phyloP scores from a whole-genome alignment of 2,888 invertebrate species.

The Kryphioiulus occultus region DNA sequence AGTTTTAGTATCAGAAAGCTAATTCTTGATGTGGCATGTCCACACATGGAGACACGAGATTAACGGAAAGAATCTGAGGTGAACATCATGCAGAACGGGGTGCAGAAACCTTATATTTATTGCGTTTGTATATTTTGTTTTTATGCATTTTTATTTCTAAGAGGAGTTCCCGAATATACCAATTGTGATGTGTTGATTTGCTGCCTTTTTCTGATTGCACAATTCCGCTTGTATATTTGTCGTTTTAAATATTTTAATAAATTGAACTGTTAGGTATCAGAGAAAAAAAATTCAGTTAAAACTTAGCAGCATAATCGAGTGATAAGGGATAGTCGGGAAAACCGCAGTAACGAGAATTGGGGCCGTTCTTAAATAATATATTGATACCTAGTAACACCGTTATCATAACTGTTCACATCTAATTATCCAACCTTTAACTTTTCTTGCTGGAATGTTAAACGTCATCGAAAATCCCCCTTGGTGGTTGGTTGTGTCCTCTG shows the following conservation, averaged over 20 bases:
- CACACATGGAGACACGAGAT: background rate
- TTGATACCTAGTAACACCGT: no score
- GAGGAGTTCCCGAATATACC: no score
- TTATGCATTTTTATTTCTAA: background rate
- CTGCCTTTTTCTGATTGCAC: constrained; percentile 6
- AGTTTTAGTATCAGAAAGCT: background rate
- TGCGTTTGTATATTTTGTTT: background rate
- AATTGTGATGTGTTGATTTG: background rate
- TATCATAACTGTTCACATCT: background rate
- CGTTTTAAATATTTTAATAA: background rate
- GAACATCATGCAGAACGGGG: background rate
- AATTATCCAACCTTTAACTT: background rate
- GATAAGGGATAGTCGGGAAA: no score
- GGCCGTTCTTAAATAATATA: no score
- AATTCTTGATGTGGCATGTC: background rate
- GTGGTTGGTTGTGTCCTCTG: constrained; percentile 72
- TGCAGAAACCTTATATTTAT: background rate
- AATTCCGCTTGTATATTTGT: background rate
- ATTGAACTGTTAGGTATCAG: background rate
- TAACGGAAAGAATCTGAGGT: background rate
- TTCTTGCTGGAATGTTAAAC: constrained; percentile 68
- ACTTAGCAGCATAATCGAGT: no score
- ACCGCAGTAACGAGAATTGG: no score
- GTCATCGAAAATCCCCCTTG: constrained; percentile 83
- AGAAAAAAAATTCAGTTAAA: background rate